phyloP scores from a whole-genome alignment of 2,888 invertebrate species.

The Trissolcus brochymenae region DNA sequence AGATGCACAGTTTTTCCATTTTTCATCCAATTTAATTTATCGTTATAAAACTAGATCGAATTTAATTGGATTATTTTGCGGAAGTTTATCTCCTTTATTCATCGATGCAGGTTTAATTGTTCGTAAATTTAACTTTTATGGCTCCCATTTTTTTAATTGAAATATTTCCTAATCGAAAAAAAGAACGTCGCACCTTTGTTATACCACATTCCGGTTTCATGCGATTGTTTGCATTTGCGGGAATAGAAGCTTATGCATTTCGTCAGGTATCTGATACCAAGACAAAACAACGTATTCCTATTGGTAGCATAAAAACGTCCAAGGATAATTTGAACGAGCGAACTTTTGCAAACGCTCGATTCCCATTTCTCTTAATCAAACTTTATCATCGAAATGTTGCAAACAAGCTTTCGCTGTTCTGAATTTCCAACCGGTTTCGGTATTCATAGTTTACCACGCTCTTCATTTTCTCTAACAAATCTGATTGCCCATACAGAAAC shows the following conservation, averaged over 20 bases:
- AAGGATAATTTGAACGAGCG: slow-evolving; percentile 12
- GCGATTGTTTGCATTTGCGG: background rate
- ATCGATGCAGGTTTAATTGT: too few species aligned
- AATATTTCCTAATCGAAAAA: too few species aligned
- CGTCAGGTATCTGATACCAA: background rate
- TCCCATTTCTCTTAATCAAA: slow-evolving; percentile 16
- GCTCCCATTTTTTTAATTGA: too few species aligned
- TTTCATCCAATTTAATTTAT: too few species aligned
- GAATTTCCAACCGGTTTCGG: background rate
- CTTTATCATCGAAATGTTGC: slow-evolving; percentile 11
- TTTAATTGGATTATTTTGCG: too few species aligned
- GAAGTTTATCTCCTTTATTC: too few species aligned
- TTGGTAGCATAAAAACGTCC: slow-evolving; percentile 15
- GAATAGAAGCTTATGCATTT: slow-evolving; percentile 16
- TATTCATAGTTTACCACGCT: background rate
- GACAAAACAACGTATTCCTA: slow-evolving; percentile 7
- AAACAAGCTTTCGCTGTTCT: slow-evolving; percentile 3
- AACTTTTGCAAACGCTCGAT: slow-evolving; percentile 11
- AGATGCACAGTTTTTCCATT: too few species aligned
- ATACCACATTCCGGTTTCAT: background rate
- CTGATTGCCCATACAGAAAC: background rate
- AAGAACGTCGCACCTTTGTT: background rate
- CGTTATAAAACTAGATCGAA: too few species aligned
- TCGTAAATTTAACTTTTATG: too few species aligned
- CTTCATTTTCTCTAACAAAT: background rate